Evolutionary conservation across 1,140 invertebrate genomes (phyloP).

Genomic region (Zaprionus tsacasi): DNA sequence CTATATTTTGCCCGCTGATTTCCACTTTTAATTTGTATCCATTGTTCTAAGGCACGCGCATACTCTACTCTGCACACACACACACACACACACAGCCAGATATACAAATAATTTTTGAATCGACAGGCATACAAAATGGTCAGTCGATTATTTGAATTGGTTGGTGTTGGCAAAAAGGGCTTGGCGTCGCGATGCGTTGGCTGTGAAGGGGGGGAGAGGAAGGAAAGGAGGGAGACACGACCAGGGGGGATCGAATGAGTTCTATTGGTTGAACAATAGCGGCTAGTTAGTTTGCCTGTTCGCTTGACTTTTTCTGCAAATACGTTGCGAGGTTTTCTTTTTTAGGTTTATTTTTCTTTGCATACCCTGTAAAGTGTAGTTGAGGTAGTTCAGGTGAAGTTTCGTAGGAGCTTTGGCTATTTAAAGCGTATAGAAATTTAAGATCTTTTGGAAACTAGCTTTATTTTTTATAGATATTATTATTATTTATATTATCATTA

Average conservation of each 20-base stretch:
- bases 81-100: conserved; percentile 4
- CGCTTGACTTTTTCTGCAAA: conserved; percentile 42
- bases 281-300: conserved; percentile 72
- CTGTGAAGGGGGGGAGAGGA: background rate
- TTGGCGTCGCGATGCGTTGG: too few relatives aligned
- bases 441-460: too few relatives aligned
- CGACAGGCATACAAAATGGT: conserved; percentile 30
- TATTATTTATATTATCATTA: too few relatives aligned
- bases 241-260: conserved; percentile 57
- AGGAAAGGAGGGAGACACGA: background rate
- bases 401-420: background rate
- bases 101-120: conserved; percentile 29
- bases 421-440: too few relatives aligned
- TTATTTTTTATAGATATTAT: too few relatives aligned
- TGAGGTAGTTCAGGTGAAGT: background rate
- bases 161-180: background rate
- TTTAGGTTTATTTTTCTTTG: too few relatives aligned
- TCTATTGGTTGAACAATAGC: conserved; percentile 65
- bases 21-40: conserved; percentile 76
- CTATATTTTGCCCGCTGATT: conserved; percentile 68
- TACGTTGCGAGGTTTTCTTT: conserved; percentile 15
- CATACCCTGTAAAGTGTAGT: conserved; percentile 14
- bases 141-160: conserved; percentile 44
- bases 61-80: background rate
- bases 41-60: conserved; percentile 70